phyloP scores from a whole-genome alignment of 1,140 invertebrate species.

The Drosophila paulistorum region DNA sequence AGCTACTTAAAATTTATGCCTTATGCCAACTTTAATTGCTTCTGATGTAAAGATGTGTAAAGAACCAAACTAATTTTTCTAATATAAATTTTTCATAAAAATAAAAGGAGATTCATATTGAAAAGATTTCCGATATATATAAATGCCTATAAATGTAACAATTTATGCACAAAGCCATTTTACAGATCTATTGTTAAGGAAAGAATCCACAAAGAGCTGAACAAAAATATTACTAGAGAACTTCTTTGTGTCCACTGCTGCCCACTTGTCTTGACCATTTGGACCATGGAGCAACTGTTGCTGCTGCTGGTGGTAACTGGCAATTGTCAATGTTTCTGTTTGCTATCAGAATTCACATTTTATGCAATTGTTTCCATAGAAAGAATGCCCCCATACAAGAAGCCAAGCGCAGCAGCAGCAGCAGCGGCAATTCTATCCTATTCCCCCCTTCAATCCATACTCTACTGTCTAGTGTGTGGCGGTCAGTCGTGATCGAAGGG shows the following conservation, averaged over 20 bases:
- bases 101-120: too few species aligned
- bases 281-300: not conserved
- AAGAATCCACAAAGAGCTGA: not conserved
- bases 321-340: slow-evolving; percentile 39
- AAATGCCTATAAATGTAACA: not conserved
- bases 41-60: not conserved
- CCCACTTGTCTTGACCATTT: slow-evolving; percentile 52
- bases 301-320: slow-evolving; percentile 6
- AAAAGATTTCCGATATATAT: not conserved
- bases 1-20: not conserved
- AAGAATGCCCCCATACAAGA: slow-evolving; percentile 75
- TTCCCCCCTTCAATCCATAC: slow-evolving; percentile 54
- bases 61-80: too few species aligned
- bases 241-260: slow-evolving; percentile 23
- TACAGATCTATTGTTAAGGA: slow-evolving; percentile 1
- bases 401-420: slow-evolving; percentile 28
- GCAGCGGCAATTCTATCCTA: slow-evolving; percentile 48
- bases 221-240: slow-evolving; percentile 4
- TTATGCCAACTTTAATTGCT: not conserved
- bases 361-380: slow-evolving; percentile 81
- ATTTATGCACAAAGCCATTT: slow-evolving; percentile 4
- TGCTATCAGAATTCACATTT: slow-evolving; percentile 79
- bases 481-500: slow-evolving; percentile 75
- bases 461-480: not conserved
- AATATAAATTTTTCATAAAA: too few species aligned